These are phyloP conservation scores for Schrankia costaestrigalis DNA, from an alignment of 2,888 invertebrate species.

Conservation along the genomic window DNA sequence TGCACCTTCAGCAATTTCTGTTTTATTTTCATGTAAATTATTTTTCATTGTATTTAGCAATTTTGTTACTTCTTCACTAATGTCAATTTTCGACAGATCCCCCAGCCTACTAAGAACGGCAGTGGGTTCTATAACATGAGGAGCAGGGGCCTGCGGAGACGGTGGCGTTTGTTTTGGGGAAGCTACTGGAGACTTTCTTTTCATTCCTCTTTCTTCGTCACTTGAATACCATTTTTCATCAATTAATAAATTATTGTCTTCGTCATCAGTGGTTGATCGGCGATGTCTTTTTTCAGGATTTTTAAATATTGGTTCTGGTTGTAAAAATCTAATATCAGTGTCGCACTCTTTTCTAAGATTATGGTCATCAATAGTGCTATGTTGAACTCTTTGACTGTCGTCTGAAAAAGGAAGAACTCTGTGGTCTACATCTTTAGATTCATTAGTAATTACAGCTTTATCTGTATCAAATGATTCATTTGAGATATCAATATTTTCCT, in stretches of 20 bases:
- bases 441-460: conserved; percentile 45
- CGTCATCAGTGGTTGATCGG: conserved; percentile 78
- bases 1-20: conserved; percentile 40
- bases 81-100: conserved; percentile 86
- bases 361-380: conserved; percentile 38
- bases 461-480: conserved; percentile 61
- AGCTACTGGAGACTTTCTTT: conserved; percentile 59
- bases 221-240: conserved; percentile 90
- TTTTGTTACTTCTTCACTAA: conserved; percentile 86
- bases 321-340: conserved; percentile 72
- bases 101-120: conserved; percentile 83
- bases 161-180: conserved; percentile 54
- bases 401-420: conserved; percentile 70
- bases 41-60: conserved; percentile 82
- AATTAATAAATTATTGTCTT: conserved; percentile 79
- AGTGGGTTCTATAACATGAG: conserved; percentile 76
- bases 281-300: conserved; percentile 69
- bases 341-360: conserved; percentile 54
- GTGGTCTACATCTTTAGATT: conserved; percentile 74
- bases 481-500: conserved; percentile 69
- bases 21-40: conserved; percentile 62
- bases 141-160: conserved; percentile 59
- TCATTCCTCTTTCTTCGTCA: conserved; percentile 84
- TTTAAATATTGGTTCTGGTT: conserved; percentile 72
- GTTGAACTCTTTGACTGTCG: conserved; percentile 45